These are phyloP conservation scores for Melanotus villosus DNA, from an alignment of 2,888 invertebrate genomes.

Conservation along the genomic window DNA sequence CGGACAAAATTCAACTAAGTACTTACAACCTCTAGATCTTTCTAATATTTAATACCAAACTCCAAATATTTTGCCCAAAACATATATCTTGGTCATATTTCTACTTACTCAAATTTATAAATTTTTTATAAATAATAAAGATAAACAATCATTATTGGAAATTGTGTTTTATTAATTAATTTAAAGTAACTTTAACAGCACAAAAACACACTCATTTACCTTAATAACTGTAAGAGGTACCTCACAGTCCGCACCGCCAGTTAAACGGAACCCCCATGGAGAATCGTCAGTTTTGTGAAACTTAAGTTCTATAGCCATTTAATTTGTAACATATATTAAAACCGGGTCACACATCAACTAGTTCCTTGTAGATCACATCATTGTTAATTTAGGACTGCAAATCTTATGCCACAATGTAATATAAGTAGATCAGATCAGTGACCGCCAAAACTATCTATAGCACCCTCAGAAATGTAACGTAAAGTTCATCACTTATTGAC, in stretches of 20 bases:
- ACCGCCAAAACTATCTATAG: conserved; percentile 51
- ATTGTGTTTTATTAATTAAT: too few relatives aligned
- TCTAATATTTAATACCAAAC: too few relatives aligned
- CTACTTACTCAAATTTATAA: too few relatives aligned
- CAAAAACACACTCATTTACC: conserved; percentile 71
- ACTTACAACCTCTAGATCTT: too few relatives aligned
- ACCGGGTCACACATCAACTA: conserved; percentile 54
- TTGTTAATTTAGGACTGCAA: conserved; percentile 57
- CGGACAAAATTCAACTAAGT: too few relatives aligned
- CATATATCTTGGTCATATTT: too few relatives aligned
- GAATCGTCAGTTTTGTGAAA: conserved; percentile 75
- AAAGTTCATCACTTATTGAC: conserved; percentile 17
- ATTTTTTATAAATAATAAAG: too few relatives aligned
- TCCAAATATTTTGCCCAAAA: too few relatives aligned
- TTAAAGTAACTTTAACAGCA: too few relatives aligned
- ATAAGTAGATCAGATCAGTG: conserved; percentile 51
- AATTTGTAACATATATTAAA: conserved; percentile 47
- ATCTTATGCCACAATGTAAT: conserved; percentile 55
- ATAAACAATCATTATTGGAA: too few relatives aligned
- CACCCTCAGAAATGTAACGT: conserved; percentile 21
- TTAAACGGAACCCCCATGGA: conserved; percentile 85
- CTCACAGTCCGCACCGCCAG: conserved; percentile 82
- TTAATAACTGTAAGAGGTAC: conserved; percentile 82
- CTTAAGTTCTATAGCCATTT: conserved; percentile 80
- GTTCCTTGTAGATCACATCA: conserved; percentile 51